Base-by-base conservation (phyloP, 2,888 invertebrate genomes). In the Chrysolina oricalcia region DNA sequence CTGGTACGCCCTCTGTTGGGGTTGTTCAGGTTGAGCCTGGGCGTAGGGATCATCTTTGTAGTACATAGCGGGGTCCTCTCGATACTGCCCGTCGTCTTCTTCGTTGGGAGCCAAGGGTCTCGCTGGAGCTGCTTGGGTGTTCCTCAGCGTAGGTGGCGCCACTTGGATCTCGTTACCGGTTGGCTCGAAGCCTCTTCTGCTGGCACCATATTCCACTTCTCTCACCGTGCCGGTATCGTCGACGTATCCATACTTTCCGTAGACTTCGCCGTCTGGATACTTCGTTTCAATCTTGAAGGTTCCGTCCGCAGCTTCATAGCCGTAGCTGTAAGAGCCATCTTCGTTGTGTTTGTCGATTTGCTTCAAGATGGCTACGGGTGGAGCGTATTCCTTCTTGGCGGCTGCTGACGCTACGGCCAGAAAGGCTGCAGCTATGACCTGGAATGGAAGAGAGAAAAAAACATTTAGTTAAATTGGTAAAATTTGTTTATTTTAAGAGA, bases 201-300 rank as follows among this genome's bases (percentile, higher is more conserved):
- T 94, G 0, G 96, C 96, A 2, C 96, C 96, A 85, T 97, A 97
- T 78, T 96, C 95, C 23, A 96, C 92, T 88, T 96, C 95, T 72
- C 96, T 91, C 23, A 92, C 84, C 83, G 92, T 92, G 0, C 97
- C 97, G 27, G 89, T 90, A 83, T 94, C 95, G 81, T 96, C 96
- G 0, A 96, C 91, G 87, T 96, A 97, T n/a, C 97, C 97, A 84
- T 96, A 97, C 87, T 96, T 97, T 75, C 97, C 97, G 68, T 93
- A 94, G 0, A 96, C 95, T 84, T 96, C 96, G 0, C 96, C 96
- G 63, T 92, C 93, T 0, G 94, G 91, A 83, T 95, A 94, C 88
- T 96, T 96, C 0, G 96, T 96, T 87, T 96, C 96, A 78, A 96
- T 96, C 89, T 96, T 96, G 90, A 94, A 96, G 66, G 94, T 93